Base-by-base conservation (phyloP, 2,888 invertebrate species). In the Eustalomyia histrio region DNA sequence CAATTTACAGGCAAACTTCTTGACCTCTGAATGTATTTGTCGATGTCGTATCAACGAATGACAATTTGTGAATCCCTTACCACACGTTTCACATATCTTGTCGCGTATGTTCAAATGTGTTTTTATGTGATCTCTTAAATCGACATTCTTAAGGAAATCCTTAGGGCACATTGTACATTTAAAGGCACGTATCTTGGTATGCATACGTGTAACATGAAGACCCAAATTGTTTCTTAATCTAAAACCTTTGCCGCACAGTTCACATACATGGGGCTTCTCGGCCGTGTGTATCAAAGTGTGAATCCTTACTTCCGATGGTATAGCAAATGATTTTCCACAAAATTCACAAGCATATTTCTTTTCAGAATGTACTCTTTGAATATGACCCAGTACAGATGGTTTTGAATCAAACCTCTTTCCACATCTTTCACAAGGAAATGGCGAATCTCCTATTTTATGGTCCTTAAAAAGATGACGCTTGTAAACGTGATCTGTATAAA, bases 91-190 rank as follows among this genome's bases (percentile, higher is more conserved):
- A 65, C 88, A 88, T 17, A 88, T 87, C 61, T 88, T 89, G 76
- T 88, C 88, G 7, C 89, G 85, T 68, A 88, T 88, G 61, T 88
- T 88, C 10, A 88, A 79, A 72, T 88, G 88, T 1, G 86, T 84
- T 61, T 88, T 88, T 9, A 88, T 86, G 53, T 88, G 88, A 53
- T 88, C 88, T 8, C 84, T 82, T 9, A 89, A 72, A 76, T 87
- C 81, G 3, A 85, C 82, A 21, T 86, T 86, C 43, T 85, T 87
- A 0, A 85, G 10, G 68, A 88, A 88, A 57, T 88, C 89, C 68
- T 84, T 84, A 2, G 84, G 82, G 35, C 84, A 84, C 83, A 84
- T 83, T 1, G 64, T 83, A 58, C 84, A 84, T 57, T 84, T 83
- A 21, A 83, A 84, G 16, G 82, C 84, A 10, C 84, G 73, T 33